These are phyloP conservation scores for Scaptomyza pallida DNA, from an alignment of 1,140 invertebrate species.

Conservation along the genomic window DNA sequence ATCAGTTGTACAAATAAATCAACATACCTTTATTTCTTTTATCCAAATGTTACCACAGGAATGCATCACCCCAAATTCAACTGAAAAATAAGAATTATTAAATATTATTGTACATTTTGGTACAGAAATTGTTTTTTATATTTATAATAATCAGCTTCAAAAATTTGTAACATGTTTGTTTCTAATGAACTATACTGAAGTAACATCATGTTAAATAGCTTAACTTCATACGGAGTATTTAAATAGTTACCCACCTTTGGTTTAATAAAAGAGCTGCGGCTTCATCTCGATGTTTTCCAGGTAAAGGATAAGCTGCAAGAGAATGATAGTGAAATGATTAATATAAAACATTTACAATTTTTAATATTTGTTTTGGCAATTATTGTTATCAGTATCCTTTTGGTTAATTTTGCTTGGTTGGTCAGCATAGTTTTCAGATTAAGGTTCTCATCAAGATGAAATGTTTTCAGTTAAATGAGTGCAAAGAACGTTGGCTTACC, in stretches of 20 bases:
- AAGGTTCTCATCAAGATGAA: conserved; percentile 45
- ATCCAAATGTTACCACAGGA: no score
- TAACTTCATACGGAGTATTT: not conserved
- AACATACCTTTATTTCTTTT: conserved; percentile 28
- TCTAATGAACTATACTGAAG: conserved; percentile 82
- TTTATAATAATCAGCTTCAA: conserved; percentile 55
- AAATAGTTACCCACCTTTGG: conserved; percentile 16
- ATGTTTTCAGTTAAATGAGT: not conserved
- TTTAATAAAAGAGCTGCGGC: no score
- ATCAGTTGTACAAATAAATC: no score
- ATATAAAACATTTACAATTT: not conserved
- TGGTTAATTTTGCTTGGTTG: conserved; percentile 55
- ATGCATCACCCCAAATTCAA: not conserved
- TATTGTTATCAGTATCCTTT: conserved; percentile 60
- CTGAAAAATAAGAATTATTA: conserved; percentile 4
- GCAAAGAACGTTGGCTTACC: conserved; percentile 3
- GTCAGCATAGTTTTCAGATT: conserved; percentile 59
- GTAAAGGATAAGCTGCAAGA: conserved; percentile 5
- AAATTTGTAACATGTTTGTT: conserved; percentile 73
- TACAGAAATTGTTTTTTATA: not conserved
- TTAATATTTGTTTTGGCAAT: not conserved
- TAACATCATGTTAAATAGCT: conserved; percentile 52
- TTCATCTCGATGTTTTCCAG: no score
- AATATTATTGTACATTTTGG: not conserved
- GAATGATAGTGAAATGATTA: not conserved